Evolutionary conservation across 2,797 vertebrate genomes (phyloP).

Genomic region (Lithobates pipiens): DNA sequence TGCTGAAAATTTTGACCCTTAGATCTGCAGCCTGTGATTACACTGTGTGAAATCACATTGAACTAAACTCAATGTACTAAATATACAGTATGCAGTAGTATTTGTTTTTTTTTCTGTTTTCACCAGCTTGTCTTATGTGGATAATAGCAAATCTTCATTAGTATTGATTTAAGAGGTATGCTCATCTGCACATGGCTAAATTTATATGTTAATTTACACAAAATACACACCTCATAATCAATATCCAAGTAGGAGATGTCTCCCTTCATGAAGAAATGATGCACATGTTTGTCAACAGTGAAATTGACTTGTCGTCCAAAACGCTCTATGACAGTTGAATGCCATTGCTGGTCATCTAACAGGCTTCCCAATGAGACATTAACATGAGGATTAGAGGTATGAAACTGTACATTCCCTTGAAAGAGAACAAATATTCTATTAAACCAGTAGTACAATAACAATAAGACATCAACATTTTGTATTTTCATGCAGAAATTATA

Average conservation of each 20-base stretch:
- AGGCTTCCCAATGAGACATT: conserved; percentile 85
- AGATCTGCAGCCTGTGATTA: too few relatives aligned
- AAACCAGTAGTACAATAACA: conserved; percentile 49
- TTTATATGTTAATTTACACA: conserved; percentile 55
- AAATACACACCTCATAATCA: conserved; percentile 85
- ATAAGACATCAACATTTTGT: not conserved
- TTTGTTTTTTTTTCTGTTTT: too few relatives aligned
- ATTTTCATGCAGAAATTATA: not conserved
- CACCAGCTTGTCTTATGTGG: too few relatives aligned
- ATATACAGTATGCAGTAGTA: too few relatives aligned
- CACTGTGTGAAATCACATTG: too few relatives aligned
- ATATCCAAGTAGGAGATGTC: conserved; percentile 83
- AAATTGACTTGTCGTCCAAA: conserved; percentile 86
- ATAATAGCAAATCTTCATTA: too few relatives aligned
- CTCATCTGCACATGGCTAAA: too few relatives aligned
- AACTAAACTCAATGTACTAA: too few relatives aligned
- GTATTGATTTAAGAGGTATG: too few relatives aligned
- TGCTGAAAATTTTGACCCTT: too few relatives aligned
- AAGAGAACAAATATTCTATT: conserved; percentile 66
- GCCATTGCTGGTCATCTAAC: conserved; percentile 95
- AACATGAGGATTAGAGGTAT: conserved; percentile 71
- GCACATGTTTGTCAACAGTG: conserved; percentile 87
- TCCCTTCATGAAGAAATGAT: conserved; percentile 80
- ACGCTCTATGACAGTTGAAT: conserved; percentile 83
- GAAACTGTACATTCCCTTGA: conserved; percentile 71